Conservation (phyloP, 2,888 invertebrate species). For the Synergus japonicus region DNA sequence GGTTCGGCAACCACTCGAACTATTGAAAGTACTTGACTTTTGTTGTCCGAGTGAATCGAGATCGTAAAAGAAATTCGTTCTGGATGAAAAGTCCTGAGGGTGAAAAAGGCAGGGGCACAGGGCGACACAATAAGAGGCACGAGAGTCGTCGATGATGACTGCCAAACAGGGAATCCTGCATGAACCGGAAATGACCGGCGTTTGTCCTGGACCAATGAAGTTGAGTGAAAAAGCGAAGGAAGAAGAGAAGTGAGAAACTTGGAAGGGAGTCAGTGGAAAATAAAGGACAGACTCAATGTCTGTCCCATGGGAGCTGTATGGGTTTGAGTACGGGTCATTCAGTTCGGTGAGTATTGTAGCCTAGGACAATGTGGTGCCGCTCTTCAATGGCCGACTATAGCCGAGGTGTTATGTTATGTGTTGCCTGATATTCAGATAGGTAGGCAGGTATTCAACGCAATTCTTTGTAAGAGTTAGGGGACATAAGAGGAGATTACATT, state of each 20-base stretch:
- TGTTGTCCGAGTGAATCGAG: conserved; percentile 32
- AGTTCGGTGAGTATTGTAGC: conserved; percentile 72
- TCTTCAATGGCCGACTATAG: conserved; percentile 71
- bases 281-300: conserved; percentile 54
- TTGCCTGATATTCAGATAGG: conserved; percentile 70
- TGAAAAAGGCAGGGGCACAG: conserved; percentile 21
- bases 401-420: conserved; percentile 74
- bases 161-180: conserved; percentile 17
- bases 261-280: conserved; percentile 16
- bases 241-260: conserved; percentile 37
- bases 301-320: conserved; percentile 62
- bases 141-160: conserved; percentile 33
- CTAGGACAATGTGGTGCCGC: conserved; percentile 69
- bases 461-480: conserved; percentile 51
- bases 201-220: conserved; percentile 21
- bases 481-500: neutral
- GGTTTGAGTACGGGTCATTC: conserved; percentile 66
- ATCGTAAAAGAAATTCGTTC: conserved; percentile 40
- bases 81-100: conserved; percentile 28
- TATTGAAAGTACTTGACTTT: conserved; percentile 40
- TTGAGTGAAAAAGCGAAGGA: neutral
- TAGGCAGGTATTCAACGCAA: conserved; percentile 63
- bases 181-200: conserved; percentile 21
- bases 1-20: conserved; percentile 39
- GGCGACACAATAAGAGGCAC: conserved; percentile 17